Evolutionary conservation across 2,113 vertebrate genomes (phyloP).

Genomic region (Phycodurus eques): DNA sequence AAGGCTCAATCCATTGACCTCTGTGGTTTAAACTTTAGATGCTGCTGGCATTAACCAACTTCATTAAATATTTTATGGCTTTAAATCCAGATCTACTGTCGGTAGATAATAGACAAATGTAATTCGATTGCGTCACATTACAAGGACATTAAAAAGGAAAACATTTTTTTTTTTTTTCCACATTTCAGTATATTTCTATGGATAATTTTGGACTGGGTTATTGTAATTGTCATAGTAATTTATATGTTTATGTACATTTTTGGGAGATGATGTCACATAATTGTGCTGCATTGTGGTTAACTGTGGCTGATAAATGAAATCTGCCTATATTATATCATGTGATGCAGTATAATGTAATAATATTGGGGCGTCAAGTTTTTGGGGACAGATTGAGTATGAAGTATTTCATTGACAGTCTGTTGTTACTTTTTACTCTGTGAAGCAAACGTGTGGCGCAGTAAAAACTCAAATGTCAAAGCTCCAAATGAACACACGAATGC

Average conservation of each 20-base stretch:
- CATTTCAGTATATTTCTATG: too few relatives aligned
- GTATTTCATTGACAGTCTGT: not conserved
- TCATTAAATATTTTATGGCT: not conserved
- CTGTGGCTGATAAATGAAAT: not conserved
- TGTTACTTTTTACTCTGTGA: not conserved
- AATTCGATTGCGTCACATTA: not conserved
- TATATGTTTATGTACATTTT: not conserved
- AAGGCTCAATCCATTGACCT: not conserved
- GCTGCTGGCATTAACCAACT: too few relatives aligned
- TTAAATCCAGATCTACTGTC: not conserved
- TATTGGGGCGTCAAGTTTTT: not conserved
- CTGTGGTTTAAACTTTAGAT: not conserved
- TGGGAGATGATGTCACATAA: not conserved
- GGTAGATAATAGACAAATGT: not conserved
- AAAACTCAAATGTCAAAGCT: not conserved
- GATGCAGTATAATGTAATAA: not conserved
- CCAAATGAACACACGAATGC: not conserved
- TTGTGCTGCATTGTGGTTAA: not conserved
- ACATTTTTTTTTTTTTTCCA: too few relatives aligned
- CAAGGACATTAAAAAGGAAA: too few relatives aligned
- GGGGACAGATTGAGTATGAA: not conserved
- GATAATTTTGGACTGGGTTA: too few relatives aligned
- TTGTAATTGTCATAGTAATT: too few relatives aligned
- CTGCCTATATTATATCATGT: not conserved
- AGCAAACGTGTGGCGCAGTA: not conserved